Base-by-base conservation (phyloP, 2,113 vertebrate genomes). In the Zootoca vivipara region DNA sequence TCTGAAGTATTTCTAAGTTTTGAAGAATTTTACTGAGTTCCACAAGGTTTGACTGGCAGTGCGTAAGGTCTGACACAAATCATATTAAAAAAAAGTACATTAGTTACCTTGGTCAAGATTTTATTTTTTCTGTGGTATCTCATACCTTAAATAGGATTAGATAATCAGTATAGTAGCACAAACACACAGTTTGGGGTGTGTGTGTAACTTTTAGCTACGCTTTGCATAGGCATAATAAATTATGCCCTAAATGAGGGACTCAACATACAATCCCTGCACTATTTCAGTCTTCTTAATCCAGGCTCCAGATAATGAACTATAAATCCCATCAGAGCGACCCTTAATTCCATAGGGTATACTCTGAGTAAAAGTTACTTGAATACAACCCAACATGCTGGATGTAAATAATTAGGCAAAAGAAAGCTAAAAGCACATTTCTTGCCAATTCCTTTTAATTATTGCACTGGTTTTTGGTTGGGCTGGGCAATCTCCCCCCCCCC, bases 1-100 rank as follows among this genome's bases (percentile, higher is more conserved):
- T 98, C 92, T 99, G 99, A 58, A 99, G 96, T 92, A 99, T 99
- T 97, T 99, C 99, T 96, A 99, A 96, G 95, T 98, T 99, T 96
- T 99, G 98, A 93, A 99, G 96, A 89, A 99, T 97, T 93, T 98
- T 98, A 96, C 98, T 99, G 93, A 99, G 97, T 96, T 99, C 98
- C 26, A 98, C 98, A 89, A 99, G 97, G 95, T 97, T 99, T 86
- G 98, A 98, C 93, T 99, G 99, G 96, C 99, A 99, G 78, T 98
- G 97, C 74, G 98, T 97, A 62, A 99, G 98, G 95, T 99, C 99
- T 99, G 96, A 93, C 10, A 87, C 75, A 91, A 93, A 92, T 35
- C 15, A 94, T 22, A 94, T 82, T 93, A 18, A 92, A 82, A 64
- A 74, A 90, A 73, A 82, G 90, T 64, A 90, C 1, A 82, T 92